Evolutionary conservation across 1,140 invertebrate genomes (phyloP).

Genomic region (Drosophila setifemur): DNA sequence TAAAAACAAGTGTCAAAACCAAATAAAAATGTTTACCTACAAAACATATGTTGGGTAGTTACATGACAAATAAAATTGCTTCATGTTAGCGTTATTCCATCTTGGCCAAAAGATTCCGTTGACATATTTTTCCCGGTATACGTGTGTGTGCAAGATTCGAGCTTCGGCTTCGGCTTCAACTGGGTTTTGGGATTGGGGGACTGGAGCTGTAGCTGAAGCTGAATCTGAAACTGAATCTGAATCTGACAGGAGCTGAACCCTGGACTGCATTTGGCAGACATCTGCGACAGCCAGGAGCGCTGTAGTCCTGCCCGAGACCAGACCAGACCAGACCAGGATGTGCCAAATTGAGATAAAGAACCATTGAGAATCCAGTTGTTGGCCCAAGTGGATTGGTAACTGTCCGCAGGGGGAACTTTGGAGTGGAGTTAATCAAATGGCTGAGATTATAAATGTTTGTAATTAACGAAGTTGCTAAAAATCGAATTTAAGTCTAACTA

Average conservation of each 20-base stretch:
- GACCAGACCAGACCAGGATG: slow-evolving; percentile 26
- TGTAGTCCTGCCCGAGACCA: too few relatives aligned
- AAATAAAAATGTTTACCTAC: too few relatives aligned
- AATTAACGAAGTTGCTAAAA: too few relatives aligned
- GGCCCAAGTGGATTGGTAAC: background rate
- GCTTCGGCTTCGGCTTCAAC: too few relatives aligned
- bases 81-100: too few relatives aligned
- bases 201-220: too few relatives aligned
- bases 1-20: too few relatives aligned
- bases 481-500: too few relatives aligned
- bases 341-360: slow-evolving; percentile 43
- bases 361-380: slow-evolving; percentile 26
- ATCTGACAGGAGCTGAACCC: slow-evolving; percentile 38
- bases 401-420: background rate
- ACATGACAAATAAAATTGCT: too few relatives aligned
- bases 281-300: background rate
- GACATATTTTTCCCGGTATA: slow-evolving; percentile 3
- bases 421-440: background rate
- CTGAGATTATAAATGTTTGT: background rate
- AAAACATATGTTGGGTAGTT: too few relatives aligned
- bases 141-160: slow-evolving; percentile 6
- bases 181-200: too few relatives aligned
- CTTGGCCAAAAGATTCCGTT: too few relatives aligned
- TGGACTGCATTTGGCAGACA: slow-evolving; percentile 32
- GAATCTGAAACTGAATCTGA: slow-evolving; percentile 10